Base-by-base conservation (phyloP, 2,888 invertebrate genomes). In the Drosophila cognata region DNA sequence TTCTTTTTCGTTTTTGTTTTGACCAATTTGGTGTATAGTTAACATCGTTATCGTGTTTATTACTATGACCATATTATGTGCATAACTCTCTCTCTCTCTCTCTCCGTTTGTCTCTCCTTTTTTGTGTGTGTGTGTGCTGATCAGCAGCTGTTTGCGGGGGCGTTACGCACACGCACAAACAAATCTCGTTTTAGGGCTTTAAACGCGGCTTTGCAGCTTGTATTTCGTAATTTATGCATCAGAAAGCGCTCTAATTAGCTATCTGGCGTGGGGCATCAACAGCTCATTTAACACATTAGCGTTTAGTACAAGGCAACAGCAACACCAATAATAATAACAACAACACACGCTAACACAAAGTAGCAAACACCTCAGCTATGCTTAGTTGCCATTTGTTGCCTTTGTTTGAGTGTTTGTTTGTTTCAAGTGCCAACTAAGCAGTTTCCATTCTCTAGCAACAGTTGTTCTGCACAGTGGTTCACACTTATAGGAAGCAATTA, bases 281-380 rank as follows among this genome's bases (percentile, higher is more conserved):
- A 81, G 90, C 84, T 86, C 90, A 86, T 90, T 90, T 85, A 88
- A 80, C 84, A 75, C 83, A 82, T 84, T 84, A 88, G 64, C 66
- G 70, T 85, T 82, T 71, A 63, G 52, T 68, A 71, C 65, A 73
- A 64, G 58, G 64, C 74, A 71, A 41, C 67, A 43, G 21, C 48
- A 52, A 33, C 64, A 73, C 52, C 57, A 72, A 58, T 41, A 31
- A 56, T 43, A 67, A 43, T 33, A 55, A 65, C 53, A 46, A 48
- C 41, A 35, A 25, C 21, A 31, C 31, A 43, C 48, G 16, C 43
- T 43, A 43, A 43, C 21, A 46, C 21, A n/a, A 46, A 33, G 60
- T 41, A 21, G 35, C 53, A 64, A 73, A 78, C 79, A 85, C 81
- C 75, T 77, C 59, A 33, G 41, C 48, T 51, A 46, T 53, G 56